Evolutionary conservation across 2,888 invertebrate genomes (phyloP).

Genomic region (Epirrhoe tristata): DNA sequence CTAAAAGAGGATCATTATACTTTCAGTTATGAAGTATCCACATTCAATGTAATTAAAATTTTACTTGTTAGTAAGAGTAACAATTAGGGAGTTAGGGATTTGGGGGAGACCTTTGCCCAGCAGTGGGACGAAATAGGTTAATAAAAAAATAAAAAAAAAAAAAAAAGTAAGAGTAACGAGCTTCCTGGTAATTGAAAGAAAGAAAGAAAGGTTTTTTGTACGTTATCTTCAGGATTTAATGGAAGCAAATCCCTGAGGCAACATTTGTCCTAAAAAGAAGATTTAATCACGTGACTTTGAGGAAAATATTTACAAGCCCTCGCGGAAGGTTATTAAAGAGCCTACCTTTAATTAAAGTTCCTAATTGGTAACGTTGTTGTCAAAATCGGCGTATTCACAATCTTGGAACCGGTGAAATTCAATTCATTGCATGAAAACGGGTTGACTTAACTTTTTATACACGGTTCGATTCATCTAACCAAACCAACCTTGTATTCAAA

Average conservation of each 20-base stretch:
- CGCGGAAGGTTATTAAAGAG: conserved; percentile 17
- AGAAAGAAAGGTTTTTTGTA: conserved; percentile 19
- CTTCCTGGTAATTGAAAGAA: conserved; percentile 13
- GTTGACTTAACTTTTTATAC: neutral
- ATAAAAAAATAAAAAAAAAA: too few species aligned
- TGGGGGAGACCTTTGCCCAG: too few species aligned
- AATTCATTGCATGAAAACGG: conserved; percentile 33
- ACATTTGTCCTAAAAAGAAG: conserved; percentile 33
- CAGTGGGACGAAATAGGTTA: too few species aligned
- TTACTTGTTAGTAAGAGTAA: conserved; percentile 1
- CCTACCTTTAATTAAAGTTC: conserved; percentile 27
- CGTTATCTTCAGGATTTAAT: conserved; percentile 18
- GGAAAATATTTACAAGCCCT: conserved; percentile 29
- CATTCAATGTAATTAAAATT: conserved; percentile 28
- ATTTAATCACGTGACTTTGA: conserved; percentile 35
- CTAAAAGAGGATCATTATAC: conserved; percentile 16
- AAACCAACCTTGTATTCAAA: neutral
- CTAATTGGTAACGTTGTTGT: conserved; percentile 22
- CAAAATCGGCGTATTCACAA: neutral
- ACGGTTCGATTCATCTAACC: neutral
- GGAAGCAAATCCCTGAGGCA: conserved; percentile 29
- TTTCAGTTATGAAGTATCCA: conserved; percentile 19
- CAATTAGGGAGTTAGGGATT: too few species aligned
- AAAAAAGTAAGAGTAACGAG: neutral
- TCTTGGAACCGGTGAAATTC: neutral